Base-by-base conservation (phyloP, 2,888 invertebrate genomes). In the Dryomyza anilis region DNA sequence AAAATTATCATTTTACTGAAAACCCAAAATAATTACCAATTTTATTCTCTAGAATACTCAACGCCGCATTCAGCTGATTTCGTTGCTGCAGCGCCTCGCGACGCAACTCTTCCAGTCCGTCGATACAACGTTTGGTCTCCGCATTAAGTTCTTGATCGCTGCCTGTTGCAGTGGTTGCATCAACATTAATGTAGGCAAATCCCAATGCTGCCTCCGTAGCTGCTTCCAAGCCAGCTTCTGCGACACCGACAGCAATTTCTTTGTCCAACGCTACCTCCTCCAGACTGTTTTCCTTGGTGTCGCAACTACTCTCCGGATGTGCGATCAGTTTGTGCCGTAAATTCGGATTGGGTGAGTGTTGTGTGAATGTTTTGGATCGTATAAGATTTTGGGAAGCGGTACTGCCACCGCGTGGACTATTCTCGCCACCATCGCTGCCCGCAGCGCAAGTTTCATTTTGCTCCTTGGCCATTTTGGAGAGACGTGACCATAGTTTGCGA, bases 401-500 rank as follows among this genome's bases (percentile, higher is more conserved):
- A 23, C 66, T 67, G 21, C 60, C 67, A 27, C 64, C 46, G 3
- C 61, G 57, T 3, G 66, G 65, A 16, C 70, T 64, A 29, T 55
- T 67, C 30, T 53, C 30, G 12, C 23, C 21, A n/a, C 60, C 68
- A 14, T 69, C 72, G 16, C 56, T 46, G 27, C 21, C 21, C 30
- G 66, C 21, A 58, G 43, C n/a, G 50, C 39, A 21, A 1, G 16
- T 14, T 19, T 53, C 53, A 25, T 66, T 66, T 55, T 88, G 88
- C 19, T 87, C 86, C 76, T 87, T 87, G 5, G 90, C 86, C 60
- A 90, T 81, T 78, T 86, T 85, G 0, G 87, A 89, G 63, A 94
- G 84, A 74, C 90, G 88, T 64, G 86, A 88, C 94, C 94, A 94
- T 46, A 94, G 82, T 70, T 90, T 90, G 74, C 90, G 89, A 79